Evolutionary conservation across 1,140 invertebrate genomes (phyloP), one percentile per base, ranked within the genome.

Genomic region (Riptortus pedestris): DNA sequence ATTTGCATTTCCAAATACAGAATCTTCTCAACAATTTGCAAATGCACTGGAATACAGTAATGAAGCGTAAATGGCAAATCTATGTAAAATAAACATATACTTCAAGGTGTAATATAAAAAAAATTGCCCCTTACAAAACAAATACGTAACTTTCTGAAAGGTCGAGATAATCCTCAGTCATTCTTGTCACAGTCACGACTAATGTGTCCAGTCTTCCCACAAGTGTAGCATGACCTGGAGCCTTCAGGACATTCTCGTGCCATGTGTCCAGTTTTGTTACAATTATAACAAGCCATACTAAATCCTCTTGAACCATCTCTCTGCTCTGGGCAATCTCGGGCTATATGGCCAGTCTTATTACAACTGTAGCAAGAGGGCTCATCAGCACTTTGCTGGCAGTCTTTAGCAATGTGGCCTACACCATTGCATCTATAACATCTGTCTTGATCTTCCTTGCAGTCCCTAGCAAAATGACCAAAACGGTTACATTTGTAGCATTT

Each of bases 401-500:
- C 89, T 76, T 88, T 88, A 64, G 91, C 90, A 78, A 93, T 91
- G 76, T 93, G 90, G 65, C 90, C 90, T 71, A 86, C 85, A 62
- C 84, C 84, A 72, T 84, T 86, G 78, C 87, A 89, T 68, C 88
- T 85, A 75, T 92, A 92, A 78, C 89, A 93, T 68, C 87, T 81
- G 73, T 90, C 75, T 64, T 74, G 84, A 70, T 87, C 86, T 74
- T 91, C 88, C 73, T 89, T 89, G 80, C 91, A 95, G 70, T 93
- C 90, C 67, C 91, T 84, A 68, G 91, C 91, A 74, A 93, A 93
- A 76, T 95, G 91, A 48, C 92, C 93, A 72, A 86, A 85, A 75
- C 89, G 83, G 78, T 95, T 95, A 78, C 93, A 97, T 78, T 93
- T 95, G 83, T 90, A 95, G 79, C 93, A 96, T 79, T 90, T 90